Evolutionary conservation across 2,113 vertebrate genomes (phyloP).

Genomic region (Xenopus borealis): DNA sequence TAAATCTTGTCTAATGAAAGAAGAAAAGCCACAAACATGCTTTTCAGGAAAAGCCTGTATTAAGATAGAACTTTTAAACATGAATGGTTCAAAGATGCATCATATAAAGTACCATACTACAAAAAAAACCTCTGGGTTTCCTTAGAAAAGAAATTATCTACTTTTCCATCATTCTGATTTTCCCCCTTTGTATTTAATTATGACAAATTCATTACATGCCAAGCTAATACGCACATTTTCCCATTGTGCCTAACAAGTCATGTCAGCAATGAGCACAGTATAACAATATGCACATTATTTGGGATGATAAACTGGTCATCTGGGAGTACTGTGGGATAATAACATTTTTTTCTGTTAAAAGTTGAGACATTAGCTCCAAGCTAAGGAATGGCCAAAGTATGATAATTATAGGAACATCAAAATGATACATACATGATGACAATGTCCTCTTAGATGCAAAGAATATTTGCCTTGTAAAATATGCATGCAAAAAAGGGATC

Average conservation of each 20-base stretch:
- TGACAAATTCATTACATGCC: slow-evolving; percentile 31
- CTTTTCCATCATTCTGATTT: slow-evolving; percentile 32
- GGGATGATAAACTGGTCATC: slow-evolving; percentile 29
- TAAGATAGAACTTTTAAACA: too few species aligned
- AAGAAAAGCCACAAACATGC: too few species aligned
- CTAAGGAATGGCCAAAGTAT: neutral
- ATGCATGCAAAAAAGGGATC: too few species aligned
- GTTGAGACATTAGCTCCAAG: slow-evolving; percentile 9
- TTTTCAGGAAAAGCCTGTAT: too few species aligned
- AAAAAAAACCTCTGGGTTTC: neutral
- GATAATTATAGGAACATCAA: neutral
- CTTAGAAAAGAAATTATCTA: neutral
- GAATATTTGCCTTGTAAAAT: too few species aligned
- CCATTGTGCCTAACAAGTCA: slow-evolving; percentile 16
- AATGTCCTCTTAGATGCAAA: too few species aligned
- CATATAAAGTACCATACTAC: too few species aligned
- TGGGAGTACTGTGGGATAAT: slow-evolving; percentile 11
- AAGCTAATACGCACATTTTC: slow-evolving; percentile 26
- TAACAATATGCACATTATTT: slow-evolving; percentile 19
- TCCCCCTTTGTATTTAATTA: slow-evolving; percentile 32
- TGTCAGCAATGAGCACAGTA: slow-evolving; percentile 16
- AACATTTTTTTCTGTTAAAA: slow-evolving; percentile 18
- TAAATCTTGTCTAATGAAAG: too few species aligned
- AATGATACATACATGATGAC: too few species aligned
- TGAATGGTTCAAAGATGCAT: too few species aligned